phyloP scores from a whole-genome alignment of 2,888 invertebrate genomes.

The Aporophyla nigra region DNA sequence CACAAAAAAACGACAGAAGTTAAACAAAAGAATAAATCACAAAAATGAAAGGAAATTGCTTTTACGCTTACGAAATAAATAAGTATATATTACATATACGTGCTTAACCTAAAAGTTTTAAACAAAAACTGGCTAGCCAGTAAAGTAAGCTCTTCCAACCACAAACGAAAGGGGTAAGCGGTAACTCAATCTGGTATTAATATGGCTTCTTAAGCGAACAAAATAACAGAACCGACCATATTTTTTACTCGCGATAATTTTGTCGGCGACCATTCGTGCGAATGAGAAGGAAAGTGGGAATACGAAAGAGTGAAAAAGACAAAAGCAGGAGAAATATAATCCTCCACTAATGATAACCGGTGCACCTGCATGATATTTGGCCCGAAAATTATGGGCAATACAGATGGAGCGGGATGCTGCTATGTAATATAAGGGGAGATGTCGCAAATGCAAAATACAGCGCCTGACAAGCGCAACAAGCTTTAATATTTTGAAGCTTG shows the following conservation, averaged over 20 bases:
- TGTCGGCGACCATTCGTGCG: conserved; percentile 64
- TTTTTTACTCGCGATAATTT: conserved; percentile 69
- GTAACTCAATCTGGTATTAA: conserved; percentile 73
- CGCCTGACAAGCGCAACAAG: conserved; percentile 41
- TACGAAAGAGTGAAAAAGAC: conserved; percentile 68
- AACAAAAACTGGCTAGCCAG: conserved; percentile 40
- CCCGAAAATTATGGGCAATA: conserved; percentile 78
- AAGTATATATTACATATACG: neutral
- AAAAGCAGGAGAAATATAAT: conserved; percentile 79
- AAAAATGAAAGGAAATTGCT: neutral
- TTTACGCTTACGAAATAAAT: conserved; percentile 9
- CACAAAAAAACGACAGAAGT: neutral
- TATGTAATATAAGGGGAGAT: conserved; percentile 69
- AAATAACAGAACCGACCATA: conserved; percentile 62
- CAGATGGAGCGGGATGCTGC: conserved; percentile 73
- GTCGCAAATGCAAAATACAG: conserved; percentile 64
- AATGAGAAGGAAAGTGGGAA: conserved; percentile 58
- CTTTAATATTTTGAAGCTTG: conserved; percentile 48
- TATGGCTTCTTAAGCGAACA: conserved; percentile 74
- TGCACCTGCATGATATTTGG: conserved; percentile 84
- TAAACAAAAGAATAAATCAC: neutral
- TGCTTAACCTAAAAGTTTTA: conserved; percentile 25
- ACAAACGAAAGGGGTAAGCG: conserved; percentile 68
- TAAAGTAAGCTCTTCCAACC: conserved; percentile 63
- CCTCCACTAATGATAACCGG: conserved; percentile 84